Base-by-base conservation (phyloP, 2,113 vertebrate genomes). In the Choloepus hoffmanni region DNA sequence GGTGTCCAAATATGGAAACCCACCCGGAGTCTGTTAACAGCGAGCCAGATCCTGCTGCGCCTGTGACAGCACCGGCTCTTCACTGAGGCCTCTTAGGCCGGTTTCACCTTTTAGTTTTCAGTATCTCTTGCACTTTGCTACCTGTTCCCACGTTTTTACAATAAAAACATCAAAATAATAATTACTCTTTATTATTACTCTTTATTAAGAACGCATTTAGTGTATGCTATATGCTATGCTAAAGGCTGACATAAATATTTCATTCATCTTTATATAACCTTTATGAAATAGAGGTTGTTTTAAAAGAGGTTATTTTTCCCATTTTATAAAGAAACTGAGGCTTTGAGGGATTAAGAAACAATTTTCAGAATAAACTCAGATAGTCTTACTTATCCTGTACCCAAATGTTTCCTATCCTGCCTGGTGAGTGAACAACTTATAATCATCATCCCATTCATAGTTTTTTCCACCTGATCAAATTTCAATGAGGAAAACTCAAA, bases 1-100 rank as follows among this genome's bases (percentile, higher is more conserved):
- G 89, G 95, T 97, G 97, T 92, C 98, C 98, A 98, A 98, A 98
- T 98, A 98, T 98, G 98, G 98, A 98, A 97, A 97, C 97, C 97
- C 88, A 92, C 95, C 91, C 85, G 3, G 86, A 86, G 93, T 70
- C 65, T 90, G 93, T 53, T 79, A 83, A 36, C 95, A 55, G 85
- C 74, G 83, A 85, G 95, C 94, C 93, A 94, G 96, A 83, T 65
- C 93, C 82, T 76, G 50, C 43, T 45, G 82, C 81, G 87, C 83
- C 82, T 30, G 90, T 96, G 95, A 93, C 95, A 76, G 96, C 89
- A 2, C 85, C 58, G 88, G 43, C 74, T 50, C 50, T 36, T n/a
- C 72, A 3, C 60, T 30, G 28, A 33, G 94, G 94, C 72, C 87
- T 83, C 68, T 2, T 26, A 85, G 76, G 62, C 83, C 70, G 18